A percentile compares a stretch with the other conserved stretches of the same genome.
These are phyloP conservation scores for Erpetoichthys calabaricus DNA, from an alignment of 2,797 vertebrate species.

Conservation along the genomic window DNA sequence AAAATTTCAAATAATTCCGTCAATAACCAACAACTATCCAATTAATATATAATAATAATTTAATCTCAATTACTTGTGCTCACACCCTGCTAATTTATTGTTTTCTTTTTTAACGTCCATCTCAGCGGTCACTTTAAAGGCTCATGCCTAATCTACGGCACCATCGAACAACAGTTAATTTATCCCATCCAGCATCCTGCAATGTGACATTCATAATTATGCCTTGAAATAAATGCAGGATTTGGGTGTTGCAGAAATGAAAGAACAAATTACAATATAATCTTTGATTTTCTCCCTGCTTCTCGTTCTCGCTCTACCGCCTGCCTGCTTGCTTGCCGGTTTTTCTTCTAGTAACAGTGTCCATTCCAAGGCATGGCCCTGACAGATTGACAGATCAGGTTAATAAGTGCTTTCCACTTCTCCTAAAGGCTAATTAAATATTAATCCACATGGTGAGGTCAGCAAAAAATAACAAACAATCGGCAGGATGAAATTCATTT, in stretches of 20 bases:
- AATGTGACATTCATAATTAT: background rate
- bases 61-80: slow-evolving; percentile 3
- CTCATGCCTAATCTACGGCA: background rate
- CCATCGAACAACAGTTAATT: background rate
- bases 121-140: background rate
- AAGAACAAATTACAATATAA: background rate
- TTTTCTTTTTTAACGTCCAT: background rate
- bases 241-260: background rate
- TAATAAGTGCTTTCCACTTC: slow-evolving; percentile 93
- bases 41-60: slow-evolving; percentile 8
- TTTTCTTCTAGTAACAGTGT: slow-evolving; percentile 1
- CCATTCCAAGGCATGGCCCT: slow-evolving; percentile 49
- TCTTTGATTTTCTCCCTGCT: background rate
- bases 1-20: background rate
- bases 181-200: background rate
- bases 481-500: slow-evolving; percentile 72
- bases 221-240: background rate
- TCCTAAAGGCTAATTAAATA: slow-evolving; percentile 99
- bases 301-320: no score
- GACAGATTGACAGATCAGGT: slow-evolving; percentile 96
- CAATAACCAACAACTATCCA: slow-evolving; percentile 7
- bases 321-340: no score
- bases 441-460: slow-evolving; percentile 97
- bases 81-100: slow-evolving; percentile 12
- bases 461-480: slow-evolving; percentile 88